Percentiles rank a stretch among this genome's conserved stretches.
phyloP scores from a whole-genome alignment of 2,797 vertebrate species.

The Sebastes kiyomatsui region DNA sequence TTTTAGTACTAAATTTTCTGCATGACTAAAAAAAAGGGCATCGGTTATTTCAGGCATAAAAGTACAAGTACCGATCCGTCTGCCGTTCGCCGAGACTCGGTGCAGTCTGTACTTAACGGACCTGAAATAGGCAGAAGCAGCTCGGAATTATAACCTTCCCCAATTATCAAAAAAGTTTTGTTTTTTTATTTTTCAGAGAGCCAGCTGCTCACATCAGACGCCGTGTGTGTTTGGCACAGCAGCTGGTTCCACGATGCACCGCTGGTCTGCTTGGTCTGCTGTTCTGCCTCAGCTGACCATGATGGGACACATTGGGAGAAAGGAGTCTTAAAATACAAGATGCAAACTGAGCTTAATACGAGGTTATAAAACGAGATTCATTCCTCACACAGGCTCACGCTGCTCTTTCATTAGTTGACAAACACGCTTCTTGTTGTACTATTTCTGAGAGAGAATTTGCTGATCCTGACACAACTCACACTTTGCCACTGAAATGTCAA shows the following conservation, averaged over 20 bases:
- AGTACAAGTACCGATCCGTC: slow-evolving; percentile 31
- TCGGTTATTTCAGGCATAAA: slow-evolving; percentile 48
- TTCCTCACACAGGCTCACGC: slow-evolving; percentile 17
- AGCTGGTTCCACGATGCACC: slow-evolving; percentile 31
- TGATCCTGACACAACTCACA: slow-evolving; percentile 1
- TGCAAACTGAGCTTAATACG: slow-evolving; percentile 46
- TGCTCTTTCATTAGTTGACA: slow-evolving; percentile 67
- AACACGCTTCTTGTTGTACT: background rate
- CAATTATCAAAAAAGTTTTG: slow-evolving; percentile 69
- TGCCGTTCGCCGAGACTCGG: background rate
- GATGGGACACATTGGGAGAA: slow-evolving; percentile 31
- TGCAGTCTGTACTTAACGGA: slow-evolving; percentile 68
- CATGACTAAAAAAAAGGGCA: slow-evolving; percentile 12
- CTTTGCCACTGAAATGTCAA: background rate
- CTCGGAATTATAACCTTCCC: slow-evolving; percentile 75
- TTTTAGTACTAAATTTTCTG: slow-evolving; percentile 16
- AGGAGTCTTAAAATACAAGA: slow-evolving; percentile 65
- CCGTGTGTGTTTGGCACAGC: slow-evolving; percentile 28
- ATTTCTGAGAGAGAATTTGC: background rate
- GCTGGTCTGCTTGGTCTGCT: slow-evolving; percentile 16
- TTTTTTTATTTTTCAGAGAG: slow-evolving; percentile 63
- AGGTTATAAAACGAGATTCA: slow-evolving; percentile 46
- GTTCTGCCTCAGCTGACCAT: slow-evolving; percentile 47
- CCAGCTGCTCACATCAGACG: slow-evolving; percentile 53
- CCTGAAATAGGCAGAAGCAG: slow-evolving; percentile 70